Conservation (phyloP, 2,888 invertebrate species). For the Hyppa rectilinea region DNA sequence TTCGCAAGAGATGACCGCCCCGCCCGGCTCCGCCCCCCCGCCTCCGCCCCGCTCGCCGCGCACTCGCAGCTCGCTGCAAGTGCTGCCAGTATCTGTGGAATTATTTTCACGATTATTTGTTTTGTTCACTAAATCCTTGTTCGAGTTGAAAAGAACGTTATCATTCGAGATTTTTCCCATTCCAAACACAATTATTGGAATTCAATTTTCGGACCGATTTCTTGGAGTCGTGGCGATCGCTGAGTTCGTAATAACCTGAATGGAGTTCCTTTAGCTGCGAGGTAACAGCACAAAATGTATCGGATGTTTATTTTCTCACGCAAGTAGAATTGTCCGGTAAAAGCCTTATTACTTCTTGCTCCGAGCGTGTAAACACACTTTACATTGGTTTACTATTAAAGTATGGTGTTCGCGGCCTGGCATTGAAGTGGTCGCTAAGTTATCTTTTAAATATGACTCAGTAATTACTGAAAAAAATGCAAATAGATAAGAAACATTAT, state of each 20-base stretch:
- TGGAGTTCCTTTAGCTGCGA: slow-evolving; percentile 21
- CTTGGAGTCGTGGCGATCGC: slow-evolving; percentile 25
- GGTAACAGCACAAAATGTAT: slow-evolving; percentile 23
- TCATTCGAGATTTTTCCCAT: slow-evolving; percentile 39
- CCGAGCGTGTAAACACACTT: slow-evolving; percentile 3
- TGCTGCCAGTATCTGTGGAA: slow-evolving; percentile 13
- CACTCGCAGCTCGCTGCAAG: not conserved
- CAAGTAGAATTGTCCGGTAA: not conserved
- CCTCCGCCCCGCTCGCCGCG: not conserved
- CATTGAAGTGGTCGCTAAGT: too few relatives aligned
- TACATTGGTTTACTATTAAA: too few relatives aligned
- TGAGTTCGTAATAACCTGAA: slow-evolving; percentile 37
- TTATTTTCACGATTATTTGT: slow-evolving; percentile 43
- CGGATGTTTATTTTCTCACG: slow-evolving; percentile 28
- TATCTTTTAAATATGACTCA: too few relatives aligned
- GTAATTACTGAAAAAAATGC: too few relatives aligned
- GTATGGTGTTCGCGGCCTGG: too few relatives aligned
- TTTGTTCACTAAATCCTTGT: slow-evolving; percentile 38
- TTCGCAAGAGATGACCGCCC: slow-evolving; percentile 19
- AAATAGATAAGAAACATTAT: too few relatives aligned
- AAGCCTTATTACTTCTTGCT: slow-evolving; percentile 31
- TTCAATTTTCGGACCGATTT: slow-evolving; percentile 57
- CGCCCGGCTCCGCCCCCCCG: not conserved
- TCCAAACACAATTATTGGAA: slow-evolving; percentile 62
- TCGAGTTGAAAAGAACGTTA: slow-evolving; percentile 31